Evolutionary conservation across 2,797 vertebrate genomes (phyloP).

Genomic region (Vipera ursinii): DNA sequence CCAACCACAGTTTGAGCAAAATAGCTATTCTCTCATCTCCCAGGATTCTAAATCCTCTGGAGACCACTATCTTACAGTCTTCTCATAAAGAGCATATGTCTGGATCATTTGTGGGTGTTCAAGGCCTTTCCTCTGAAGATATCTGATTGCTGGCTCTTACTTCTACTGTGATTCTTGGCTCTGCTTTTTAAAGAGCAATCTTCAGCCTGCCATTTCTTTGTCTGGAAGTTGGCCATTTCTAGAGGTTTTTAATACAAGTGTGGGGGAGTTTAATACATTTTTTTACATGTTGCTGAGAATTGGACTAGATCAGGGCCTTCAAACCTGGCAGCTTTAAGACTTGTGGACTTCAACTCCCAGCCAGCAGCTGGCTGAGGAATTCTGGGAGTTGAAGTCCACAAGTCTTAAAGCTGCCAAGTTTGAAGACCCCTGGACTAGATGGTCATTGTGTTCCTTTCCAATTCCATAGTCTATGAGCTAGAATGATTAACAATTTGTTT

Average conservation of each 20-base stretch:
- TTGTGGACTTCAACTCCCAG: too few species aligned
- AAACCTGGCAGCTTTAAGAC: too few species aligned
- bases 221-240: not conserved
- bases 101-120: not conserved
- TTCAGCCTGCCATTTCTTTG: not conserved
- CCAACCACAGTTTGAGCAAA: not conserved
- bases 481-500: not conserved
- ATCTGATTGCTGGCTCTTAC: not conserved
- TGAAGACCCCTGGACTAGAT: not conserved
- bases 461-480: not conserved
- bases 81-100: not conserved
- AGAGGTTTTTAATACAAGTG: not conserved
- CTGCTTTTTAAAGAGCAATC: not conserved
- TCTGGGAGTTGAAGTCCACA: too few species aligned
- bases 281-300: not conserved
- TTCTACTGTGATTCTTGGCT: not conserved
- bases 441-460: not conserved
- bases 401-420: too few species aligned
- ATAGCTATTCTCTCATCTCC: not conserved
- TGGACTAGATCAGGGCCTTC: not conserved
- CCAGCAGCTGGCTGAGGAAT: too few species aligned
- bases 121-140: not conserved
- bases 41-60: not conserved
- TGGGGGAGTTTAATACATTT: not conserved
- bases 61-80: not conserved